phyloP scores from a whole-genome alignment of 1,140 invertebrate genomes.

The Mercenaria mercenaria region DNA sequence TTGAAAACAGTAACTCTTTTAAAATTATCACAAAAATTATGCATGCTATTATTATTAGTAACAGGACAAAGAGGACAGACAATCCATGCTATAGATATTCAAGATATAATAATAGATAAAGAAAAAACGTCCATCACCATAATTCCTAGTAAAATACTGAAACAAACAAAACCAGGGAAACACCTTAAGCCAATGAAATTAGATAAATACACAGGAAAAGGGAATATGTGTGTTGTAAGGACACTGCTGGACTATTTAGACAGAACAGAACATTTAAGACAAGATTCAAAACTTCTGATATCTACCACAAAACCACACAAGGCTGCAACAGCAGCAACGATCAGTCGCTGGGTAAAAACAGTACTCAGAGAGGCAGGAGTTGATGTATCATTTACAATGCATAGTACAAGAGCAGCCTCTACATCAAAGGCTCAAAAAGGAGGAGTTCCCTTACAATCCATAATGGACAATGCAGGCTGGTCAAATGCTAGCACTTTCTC shows the following conservation, averaged over 20 bases:
- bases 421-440: not conserved
- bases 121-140: not conserved
- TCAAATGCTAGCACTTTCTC: slow-evolving; percentile 9
- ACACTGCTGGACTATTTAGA: not conserved
- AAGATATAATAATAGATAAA: not conserved
- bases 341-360: slow-evolving; percentile 16
- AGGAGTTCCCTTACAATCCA: not conserved
- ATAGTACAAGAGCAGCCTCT: not conserved
- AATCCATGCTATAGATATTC: slow-evolving; percentile 14
- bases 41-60: slow-evolving; percentile 54
- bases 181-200: slow-evolving; percentile 2
- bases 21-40: slow-evolving; percentile 10
- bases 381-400: not conserved
- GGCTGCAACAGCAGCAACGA: not conserved
- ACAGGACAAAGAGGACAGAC: slow-evolving; percentile 62
- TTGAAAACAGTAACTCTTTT: not conserved
- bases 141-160: not conserved
- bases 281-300: not conserved
- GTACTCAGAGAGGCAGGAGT: not conserved
- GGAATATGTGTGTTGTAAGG: not conserved
- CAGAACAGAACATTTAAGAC: not conserved
- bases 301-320: not conserved
- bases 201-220: not conserved
- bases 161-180: not conserved
- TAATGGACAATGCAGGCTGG: slow-evolving; percentile 19